Evolutionary conservation across 30 jellyfish, hydroid and myxozoan genomes (phyloP), one percentile per base, ranked within the genome.

Genomic region (Aurelia coerulea): DNA sequence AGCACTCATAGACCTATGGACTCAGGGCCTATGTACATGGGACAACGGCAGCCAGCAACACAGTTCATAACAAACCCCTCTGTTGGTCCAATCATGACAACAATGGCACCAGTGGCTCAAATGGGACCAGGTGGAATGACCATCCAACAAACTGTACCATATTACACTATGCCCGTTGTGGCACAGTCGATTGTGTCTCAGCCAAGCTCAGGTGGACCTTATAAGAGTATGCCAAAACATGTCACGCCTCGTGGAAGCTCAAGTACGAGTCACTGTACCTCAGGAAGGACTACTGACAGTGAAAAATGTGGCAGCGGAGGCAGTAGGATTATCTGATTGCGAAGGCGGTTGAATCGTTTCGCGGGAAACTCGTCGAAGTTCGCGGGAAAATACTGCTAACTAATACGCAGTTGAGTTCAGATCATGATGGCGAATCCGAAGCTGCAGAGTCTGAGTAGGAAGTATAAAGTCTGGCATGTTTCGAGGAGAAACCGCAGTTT

Each of bases 211-310:
- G 74, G 68, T 32, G 81, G 81, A 32, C 96, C 83, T 9, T 56
- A 34, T 67, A 76, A 71, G 58, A 62, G 80, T 17, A 81, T 52
- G 12, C 85, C 84, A 13, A 87, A 78, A 42, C 75, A 53, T n/a
- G 90, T 68, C 64, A 87, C 96, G 16, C 96, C 96, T 41, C 82
- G 96, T 35, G 96, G 96, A 35, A 87, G 96, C 78, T 46, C 87
- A n/a, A 87, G 96, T 53, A 81, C 96, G 10, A 87, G 92, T 31
- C 92, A 83, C 32, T 69, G 79, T 59, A 72, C 85, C 7, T 83
- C 92, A 58, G 83, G 83, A 39, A 15, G 92, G 54, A 83, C 92
- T 14, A 83, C 92, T 1, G 92, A 83, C 86, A 83, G 92, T 51
- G 92, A 83, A 70, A 83, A 62, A 62, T 72, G 68, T 42, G 92